Evolutionary conservation across 64 coral and sea anemone species (phyloP), one percentile per base, ranked within the genome.

Genomic region (Montipora efflorescens): DNA sequence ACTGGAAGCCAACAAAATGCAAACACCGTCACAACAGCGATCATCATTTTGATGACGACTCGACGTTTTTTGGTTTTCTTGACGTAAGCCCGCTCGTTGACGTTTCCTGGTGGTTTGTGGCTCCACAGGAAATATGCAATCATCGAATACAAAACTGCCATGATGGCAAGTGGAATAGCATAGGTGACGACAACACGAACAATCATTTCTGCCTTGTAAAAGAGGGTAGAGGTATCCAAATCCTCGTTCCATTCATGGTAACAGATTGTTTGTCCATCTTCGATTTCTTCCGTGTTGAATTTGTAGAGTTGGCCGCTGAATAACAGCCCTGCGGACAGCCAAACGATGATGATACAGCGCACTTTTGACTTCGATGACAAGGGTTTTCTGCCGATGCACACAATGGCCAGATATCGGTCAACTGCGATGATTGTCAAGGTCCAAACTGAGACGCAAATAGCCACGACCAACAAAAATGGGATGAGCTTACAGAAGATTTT

Each of bases 1-100:
- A 95, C 73, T 5, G 93, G 93, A 68, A 95, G 74, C 93, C 93
- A 95, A 77, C 88, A 95, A 15, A 90, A 4, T 10, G 74, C 80
- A 52, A 95, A 95, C 19, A 90, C 80, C 19, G 62, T 80, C 7
- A 95, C 82, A 90, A 81, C 83, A 18, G 88, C 59, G n/a, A 90
- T 28, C 88, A 95, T 75, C 46, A 95, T 95, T 48, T 95, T 95
- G 13, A 83, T 95, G 12, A 95, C 90, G 20, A 47, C 48, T 79
- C 77, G 64, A 15, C 79, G 81, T 67, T 76, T 89, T 73, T 47
- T 77, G n/a, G 82, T 89, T 70, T 74, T 79, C 47, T 77, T 90
- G 8, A 72, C 53, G 16, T 85, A 73, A 43, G 77, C 59, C 1
- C 52, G 81, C 18, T 90, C 45, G 13, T n/a, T 85, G 4, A 80